A percentile compares a stretch with the other conserved stretches of the same genome.
These are phyloP conservation scores for Vulpes lagopus DNA, from an alignment of 2,113 vertebrate genomes.

Conservation along the genomic window DNA sequence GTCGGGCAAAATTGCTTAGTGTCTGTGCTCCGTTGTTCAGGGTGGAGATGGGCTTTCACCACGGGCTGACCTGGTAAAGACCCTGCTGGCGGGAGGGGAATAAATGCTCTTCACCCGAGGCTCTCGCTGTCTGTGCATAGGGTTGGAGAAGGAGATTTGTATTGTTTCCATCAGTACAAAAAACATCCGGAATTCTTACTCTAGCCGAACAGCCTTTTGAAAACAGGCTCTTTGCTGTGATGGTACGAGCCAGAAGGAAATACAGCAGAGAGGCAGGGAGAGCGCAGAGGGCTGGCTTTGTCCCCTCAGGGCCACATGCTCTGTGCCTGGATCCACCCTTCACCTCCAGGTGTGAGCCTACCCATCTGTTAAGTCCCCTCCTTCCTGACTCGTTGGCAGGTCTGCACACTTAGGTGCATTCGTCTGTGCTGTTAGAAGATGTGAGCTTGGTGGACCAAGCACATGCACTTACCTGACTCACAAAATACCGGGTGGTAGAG, in stretches of 20 bases:
- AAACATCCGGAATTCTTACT: constrained; percentile 42
- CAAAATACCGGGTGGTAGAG: not conserved
- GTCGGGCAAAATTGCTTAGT: not conserved
- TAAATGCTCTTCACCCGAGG: constrained; percentile 7
- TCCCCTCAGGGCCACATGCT: accelerated
- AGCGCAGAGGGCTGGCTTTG: accelerated
- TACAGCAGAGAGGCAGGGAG: not conserved
- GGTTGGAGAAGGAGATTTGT: not conserved
- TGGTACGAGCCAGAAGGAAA: constrained; percentile 26
- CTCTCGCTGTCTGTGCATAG: not conserved
- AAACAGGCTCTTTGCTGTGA: not conserved
- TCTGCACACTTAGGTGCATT: not conserved
- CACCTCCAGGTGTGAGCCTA: not conserved
- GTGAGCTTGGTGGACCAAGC: not conserved
- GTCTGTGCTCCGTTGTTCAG: not conserved
- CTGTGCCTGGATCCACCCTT: not conserved
- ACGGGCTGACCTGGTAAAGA: not conserved
- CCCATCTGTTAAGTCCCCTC: not conserved
- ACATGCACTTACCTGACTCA: not conserved
- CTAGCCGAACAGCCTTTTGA: not conserved
- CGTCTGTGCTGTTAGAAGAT: not conserved
- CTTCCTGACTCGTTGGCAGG: accelerated
- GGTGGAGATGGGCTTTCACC: not conserved
- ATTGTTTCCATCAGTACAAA: not conserved
- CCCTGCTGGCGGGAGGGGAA: accelerated